These are phyloP conservation scores for Chaetodon trifasciatus DNA, from an alignment of 2,797 vertebrate genomes.

Conservation along the genomic window DNA sequence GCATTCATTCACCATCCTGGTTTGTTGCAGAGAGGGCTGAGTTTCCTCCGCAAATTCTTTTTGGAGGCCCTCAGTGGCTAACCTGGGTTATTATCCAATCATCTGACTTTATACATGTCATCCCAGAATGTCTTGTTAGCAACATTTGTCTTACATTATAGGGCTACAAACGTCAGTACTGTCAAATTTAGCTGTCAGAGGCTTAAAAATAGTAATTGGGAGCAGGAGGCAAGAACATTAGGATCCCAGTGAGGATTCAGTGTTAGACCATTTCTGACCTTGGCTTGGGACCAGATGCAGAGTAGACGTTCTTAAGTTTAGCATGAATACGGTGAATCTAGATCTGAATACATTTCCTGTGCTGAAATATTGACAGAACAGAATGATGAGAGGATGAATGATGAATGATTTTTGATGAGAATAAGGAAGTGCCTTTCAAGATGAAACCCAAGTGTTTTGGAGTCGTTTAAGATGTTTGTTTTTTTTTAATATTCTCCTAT, in stretches of 20 bases:
- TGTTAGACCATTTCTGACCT: slow-evolving; percentile 46
- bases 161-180: slow-evolving; percentile 67
- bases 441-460: slow-evolving; percentile 40
- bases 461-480: slow-evolving; percentile 52
- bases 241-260: slow-evolving; percentile 50
- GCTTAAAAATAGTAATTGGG: slow-evolving; percentile 77
- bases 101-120: slow-evolving; percentile 67
- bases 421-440: slow-evolving; percentile 30
- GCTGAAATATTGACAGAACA: slow-evolving; percentile 14
- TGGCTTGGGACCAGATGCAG: slow-evolving; percentile 42
- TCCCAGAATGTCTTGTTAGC: slow-evolving; percentile 75
- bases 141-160: slow-evolving; percentile 82
- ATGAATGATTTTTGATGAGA: too few species aligned
- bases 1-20: not conserved
- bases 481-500: slow-evolving; percentile 46
- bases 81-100: slow-evolving; percentile 75
- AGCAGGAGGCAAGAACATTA: slow-evolving; percentile 67
- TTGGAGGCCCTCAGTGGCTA: slow-evolving; percentile 56
- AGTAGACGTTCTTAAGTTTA: slow-evolving; percentile 42
- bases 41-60: slow-evolving; percentile 47
- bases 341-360: slow-evolving; percentile 16
- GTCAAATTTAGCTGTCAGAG: slow-evolving; percentile 79
- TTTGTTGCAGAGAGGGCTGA: slow-evolving; percentile 35
- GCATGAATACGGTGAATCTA: slow-evolving; percentile 20
- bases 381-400: too few species aligned